Base-by-base conservation (phyloP, 2,888 invertebrate genomes). In the Pseudococcus jackbeardsleyi region DNA sequence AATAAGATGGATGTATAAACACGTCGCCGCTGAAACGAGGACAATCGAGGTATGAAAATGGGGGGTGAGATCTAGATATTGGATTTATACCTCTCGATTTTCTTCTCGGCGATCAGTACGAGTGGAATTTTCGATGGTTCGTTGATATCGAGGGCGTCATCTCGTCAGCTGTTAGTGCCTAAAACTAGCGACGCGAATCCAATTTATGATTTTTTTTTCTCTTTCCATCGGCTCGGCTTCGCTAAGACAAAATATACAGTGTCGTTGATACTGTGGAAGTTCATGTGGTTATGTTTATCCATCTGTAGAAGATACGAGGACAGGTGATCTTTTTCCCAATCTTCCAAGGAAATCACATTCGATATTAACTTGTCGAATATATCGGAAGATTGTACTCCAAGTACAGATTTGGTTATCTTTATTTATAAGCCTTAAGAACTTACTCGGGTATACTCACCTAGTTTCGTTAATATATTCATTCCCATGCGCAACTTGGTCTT, bases 181-280 rank as follows among this genome's bases (percentile, higher is more conserved):
- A 72, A 72, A 72, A 72, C 68, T 72, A 72, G 68, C 68, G 68
- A 72, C 68, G 68, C 68, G 68, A 72, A 72, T 72, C 68, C 68
- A 72, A 72, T 72, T 72, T 72, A 72, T 33, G 68, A 72, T 72
- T 72, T 33, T 59, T 59, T 59, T 59, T 19, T 19, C 19, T 8
- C 8, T 19, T 59, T 19, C 59, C n/a, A 59, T 5, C 19, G 9
- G 68, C n/a, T 5, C 19, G 9, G 68, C n/a, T 33, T 26, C 11
- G 11, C 12, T 26, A 15, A 12, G 15, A 33, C 26, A 33, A 6
- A 1, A 12, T 68, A 33, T 33, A 72, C 11, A 72, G 68, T 72
- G 68, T 72, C 68, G 68, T 33, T 15, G 64, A 4, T 33, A 3
- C 26, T 33, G 26, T 33, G 33, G 26, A 72, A 33, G 33, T 72